Evolutionary conservation across 2,888 invertebrate species (phyloP), one percentile per base, ranked within the genome.

Genomic region (Melieria omissa): DNA sequence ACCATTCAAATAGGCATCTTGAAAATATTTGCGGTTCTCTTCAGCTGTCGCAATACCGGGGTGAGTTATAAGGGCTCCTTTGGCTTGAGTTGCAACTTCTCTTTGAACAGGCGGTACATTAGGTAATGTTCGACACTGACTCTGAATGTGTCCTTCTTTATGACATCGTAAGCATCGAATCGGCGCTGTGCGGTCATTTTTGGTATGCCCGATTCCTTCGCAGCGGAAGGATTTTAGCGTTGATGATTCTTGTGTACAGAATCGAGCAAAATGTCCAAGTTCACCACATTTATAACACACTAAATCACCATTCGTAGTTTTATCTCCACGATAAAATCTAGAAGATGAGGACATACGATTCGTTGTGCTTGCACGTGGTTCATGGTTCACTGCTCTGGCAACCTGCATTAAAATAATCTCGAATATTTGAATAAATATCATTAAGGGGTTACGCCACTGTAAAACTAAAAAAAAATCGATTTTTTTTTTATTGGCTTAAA

Each of bases 61-160:
- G 29, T 29, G 29, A 29, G 29, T 29, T 29, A 29, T 29, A 29
- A 29, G 29, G 29, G 29, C 29, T 29, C 29, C 29, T 29, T 29
- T 29, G 1, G 29, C 29, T 29, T 29, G 29, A 29, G 29, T 29
- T 29, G 29, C 29, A 29, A 4, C 29, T 3, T 49, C 29, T 29
- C 29, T 29, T 29, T 29, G 29, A 29, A 29, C 29, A 29, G 29
- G 2, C 29, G 29, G 29, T 29, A 29, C 29, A 29, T 29, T 29
- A 29, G 29, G 29, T 29, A 29, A 29, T 29, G 29, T 29, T 29
- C 65, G 60, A 41, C 73, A 73, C 5, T 14, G 44, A 61, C 64
- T 67, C 8, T 71, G 60, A 7, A 73, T 61, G 14, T 73, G 73
- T 0, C 72, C 72, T 54, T 68, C 69, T 66, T 72, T 71, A 41